A percentile compares a stretch with the other conserved stretches of the same genome.
These are phyloP conservation scores for Trichogramma dendrolimi DNA, from an alignment of 2,888 invertebrate genomes.

Conservation along the genomic window DNA sequence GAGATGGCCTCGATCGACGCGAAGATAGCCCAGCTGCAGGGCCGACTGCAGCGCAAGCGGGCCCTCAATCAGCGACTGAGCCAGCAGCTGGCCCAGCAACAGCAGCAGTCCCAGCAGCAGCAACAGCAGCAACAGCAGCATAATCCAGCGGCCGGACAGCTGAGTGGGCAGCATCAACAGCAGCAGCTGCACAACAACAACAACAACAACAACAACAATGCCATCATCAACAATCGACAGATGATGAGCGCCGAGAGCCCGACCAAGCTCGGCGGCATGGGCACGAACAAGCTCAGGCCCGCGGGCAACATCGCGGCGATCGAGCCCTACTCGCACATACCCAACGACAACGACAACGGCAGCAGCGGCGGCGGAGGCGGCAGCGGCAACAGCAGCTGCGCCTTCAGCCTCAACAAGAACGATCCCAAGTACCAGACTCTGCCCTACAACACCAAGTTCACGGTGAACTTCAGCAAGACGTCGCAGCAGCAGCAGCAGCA, in stretches of 20 bases:
- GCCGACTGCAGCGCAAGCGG: constrained; percentile 82
- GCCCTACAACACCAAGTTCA: constrained; percentile 84
- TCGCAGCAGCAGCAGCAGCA: constrained; percentile 2
- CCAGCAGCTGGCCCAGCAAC: constrained; percentile 56
- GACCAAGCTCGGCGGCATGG: constrained; percentile 38
- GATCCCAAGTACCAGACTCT: constrained; percentile 89
- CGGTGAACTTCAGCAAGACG: constrained; percentile 56
- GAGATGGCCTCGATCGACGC: constrained; percentile 91
- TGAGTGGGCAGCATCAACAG: constrained; percentile 47
- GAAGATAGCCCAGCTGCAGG: constrained; percentile 89
- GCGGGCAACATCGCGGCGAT: constrained; percentile 82
- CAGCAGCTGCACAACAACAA: constrained; percentile 46
- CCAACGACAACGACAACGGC: constrained; percentile 62
- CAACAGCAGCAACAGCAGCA: constrained; percentile 38
- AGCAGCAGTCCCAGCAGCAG: constrained; percentile 5
- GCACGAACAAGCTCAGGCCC: constrained; percentile 53
- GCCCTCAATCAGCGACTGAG: constrained; percentile 75
- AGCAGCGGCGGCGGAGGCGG: no score
- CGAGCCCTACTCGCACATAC: constrained; percentile 83
- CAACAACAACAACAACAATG: not conserved
- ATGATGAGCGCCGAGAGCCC: not conserved
- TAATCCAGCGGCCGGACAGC: not conserved
- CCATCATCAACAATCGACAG: not conserved
- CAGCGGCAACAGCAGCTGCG: no score
- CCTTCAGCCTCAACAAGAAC: constrained; percentile 73